A percentile compares a stretch with the other conserved stretches of the same genome.
These are phyloP conservation scores for Callimorpha dominula DNA, from an alignment of 2,888 invertebrate genomes.

Conservation along the genomic window DNA sequence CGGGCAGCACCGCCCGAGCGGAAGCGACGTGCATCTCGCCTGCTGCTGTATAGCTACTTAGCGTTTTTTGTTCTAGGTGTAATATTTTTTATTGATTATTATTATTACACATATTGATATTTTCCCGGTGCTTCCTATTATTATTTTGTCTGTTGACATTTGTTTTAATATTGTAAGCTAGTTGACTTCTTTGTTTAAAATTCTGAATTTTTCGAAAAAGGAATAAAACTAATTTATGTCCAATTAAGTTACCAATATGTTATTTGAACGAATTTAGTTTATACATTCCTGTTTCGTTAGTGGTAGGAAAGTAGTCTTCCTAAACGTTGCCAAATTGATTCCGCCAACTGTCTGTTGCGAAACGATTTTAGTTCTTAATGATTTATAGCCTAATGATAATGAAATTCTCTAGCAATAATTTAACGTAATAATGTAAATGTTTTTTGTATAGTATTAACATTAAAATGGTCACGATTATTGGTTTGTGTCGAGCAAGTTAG, in stretches of 20 bases:
- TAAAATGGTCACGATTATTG: slow-evolving; percentile 69
- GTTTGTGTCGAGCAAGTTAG: slow-evolving; percentile 68
- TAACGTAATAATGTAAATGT: slow-evolving; percentile 83
- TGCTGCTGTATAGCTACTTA: slow-evolving; percentile 45
- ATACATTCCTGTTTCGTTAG: slow-evolving; percentile 85
- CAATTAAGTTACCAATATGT: slow-evolving; percentile 84
- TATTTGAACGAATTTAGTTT: slow-evolving; percentile 85
- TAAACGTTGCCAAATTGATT: slow-evolving; percentile 85
- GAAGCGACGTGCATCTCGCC: slow-evolving; percentile 4
- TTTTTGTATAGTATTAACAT: slow-evolving; percentile 84
- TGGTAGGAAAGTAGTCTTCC: slow-evolving; percentile 86
- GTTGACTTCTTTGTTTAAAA: slow-evolving; percentile 75
- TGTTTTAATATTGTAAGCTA: slow-evolving; percentile 78
- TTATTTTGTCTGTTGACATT: slow-evolving; percentile 83
- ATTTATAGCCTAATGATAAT: slow-evolving; percentile 80
- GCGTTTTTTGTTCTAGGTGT: slow-evolving; percentile 68
- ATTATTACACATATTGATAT: slow-evolving; percentile 64
- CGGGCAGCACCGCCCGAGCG: slow-evolving; percentile 16
- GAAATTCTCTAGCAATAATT: slow-evolving; percentile 86
- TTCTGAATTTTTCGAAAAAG: slow-evolving; percentile 66
- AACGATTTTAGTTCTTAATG: slow-evolving; percentile 77
- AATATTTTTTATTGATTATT: slow-evolving; percentile 68
- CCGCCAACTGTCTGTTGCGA: slow-evolving; percentile 84
- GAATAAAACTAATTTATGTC: slow-evolving; percentile 67
- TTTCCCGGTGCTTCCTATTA: slow-evolving; percentile 84